Base-by-base conservation (phyloP, 2,797 vertebrate species). In the Hemibagrus guttatus region DNA sequence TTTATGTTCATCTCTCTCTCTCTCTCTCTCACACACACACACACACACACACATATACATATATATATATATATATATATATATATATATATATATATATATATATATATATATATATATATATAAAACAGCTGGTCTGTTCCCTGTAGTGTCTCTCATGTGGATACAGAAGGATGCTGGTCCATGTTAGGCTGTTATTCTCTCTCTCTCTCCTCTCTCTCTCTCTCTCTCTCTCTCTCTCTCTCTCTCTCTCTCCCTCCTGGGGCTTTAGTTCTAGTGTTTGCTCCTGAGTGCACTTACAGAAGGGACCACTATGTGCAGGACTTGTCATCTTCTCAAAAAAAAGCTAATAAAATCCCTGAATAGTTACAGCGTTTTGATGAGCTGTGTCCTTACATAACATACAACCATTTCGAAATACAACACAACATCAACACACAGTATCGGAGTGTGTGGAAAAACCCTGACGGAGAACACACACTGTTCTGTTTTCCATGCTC, bases 91-190 rank as follows among this genome's bases (percentile, higher is more conserved):
- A n/a, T n/a, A 72, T 42, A 49, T 42, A 74, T 39, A 74, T 39
- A 74, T 39, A 26, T 46, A 75, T 21, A 76, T 26, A 76, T n/a
- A 72, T 42, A 49, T 42, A 74, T 39, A 74, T 39, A 74, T 39
- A 26, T 46, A 75, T 21, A 76, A 14, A 76, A 66, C 80, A 81
- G 59, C 61, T 81, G 61, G 42, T 64, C 61, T 66, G 80, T 49
- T 81, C 42, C 61, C 26, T 64, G 17, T 28, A 81, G 80, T 64
- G 80, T 64, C 42, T 81, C 79, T 81, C 80, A 66, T 81, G 61
- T 81, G 80, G 61, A 64, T 81, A 66, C 39, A 66, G 16, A 64
- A 66, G 61, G 14, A 81, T 66, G 61, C 59, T 28, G 61, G 80
- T 81, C 26, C 80, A 81, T 7, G 16, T 64, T 66, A 19, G 35